A percentile compares a stretch with the other conserved stretches of the same genome.
These are phyloP conservation scores for Pogonomyrmex californicus DNA, from an alignment of 1,140 invertebrate species.

Conservation along the genomic window DNA sequence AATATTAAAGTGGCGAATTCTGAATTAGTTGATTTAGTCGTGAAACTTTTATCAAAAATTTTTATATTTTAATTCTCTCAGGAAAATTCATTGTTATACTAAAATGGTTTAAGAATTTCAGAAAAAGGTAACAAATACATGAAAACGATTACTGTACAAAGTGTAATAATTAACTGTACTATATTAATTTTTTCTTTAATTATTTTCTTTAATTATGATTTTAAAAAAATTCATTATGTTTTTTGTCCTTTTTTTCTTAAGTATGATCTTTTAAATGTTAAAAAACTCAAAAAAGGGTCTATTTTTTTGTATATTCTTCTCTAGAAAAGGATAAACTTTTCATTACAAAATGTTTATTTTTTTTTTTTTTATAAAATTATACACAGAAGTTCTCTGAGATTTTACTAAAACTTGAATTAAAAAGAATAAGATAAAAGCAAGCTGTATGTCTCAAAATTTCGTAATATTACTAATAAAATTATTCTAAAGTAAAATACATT, in stretches of 20 bases:
- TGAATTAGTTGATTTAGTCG: slow-evolving; percentile 8
- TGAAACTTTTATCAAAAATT: slow-evolving; percentile 15
- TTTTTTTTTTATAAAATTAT: neutral
- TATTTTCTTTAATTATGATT: neutral
- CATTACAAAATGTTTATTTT: neutral
- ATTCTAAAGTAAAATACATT: slow-evolving; percentile 34
- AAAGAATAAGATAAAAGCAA: neutral
- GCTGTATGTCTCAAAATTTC: neutral
- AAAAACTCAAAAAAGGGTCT: neutral
- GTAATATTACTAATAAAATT: slow-evolving; percentile 21
- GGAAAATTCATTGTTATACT: too few relatives aligned
- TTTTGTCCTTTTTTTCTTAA: neutral
- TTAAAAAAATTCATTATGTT: neutral
- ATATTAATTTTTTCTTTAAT: neutral
- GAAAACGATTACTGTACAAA: neutral
- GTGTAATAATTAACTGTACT: neutral
- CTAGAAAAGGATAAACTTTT: neutral
- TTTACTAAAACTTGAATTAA: neutral
- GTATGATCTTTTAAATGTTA: neutral
- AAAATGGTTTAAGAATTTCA: neutral
- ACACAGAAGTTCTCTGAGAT: neutral
- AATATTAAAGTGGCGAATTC: slow-evolving; percentile 70
- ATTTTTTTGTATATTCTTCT: neutral
- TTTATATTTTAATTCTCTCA: neutral
- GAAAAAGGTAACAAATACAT: neutral